Conservation (phyloP, 2,888 invertebrate genomes). For the Bellardia pandia region DNA sequence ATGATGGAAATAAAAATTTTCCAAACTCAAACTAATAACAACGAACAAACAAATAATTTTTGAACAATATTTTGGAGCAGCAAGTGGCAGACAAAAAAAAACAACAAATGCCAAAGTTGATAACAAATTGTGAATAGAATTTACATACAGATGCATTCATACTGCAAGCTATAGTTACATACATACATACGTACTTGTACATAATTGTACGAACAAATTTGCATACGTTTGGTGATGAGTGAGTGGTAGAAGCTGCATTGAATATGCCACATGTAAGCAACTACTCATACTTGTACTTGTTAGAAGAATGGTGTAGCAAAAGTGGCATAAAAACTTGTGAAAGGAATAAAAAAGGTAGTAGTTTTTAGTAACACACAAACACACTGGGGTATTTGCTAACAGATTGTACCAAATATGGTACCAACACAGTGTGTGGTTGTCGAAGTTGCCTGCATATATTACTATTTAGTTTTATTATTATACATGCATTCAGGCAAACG, state of each 20-base stretch:
- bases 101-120: constrained; percentile 36
- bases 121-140: constrained; percentile 59
- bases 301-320: constrained; percentile 39
- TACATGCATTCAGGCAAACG: constrained; percentile 45
- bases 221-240: constrained; percentile 29
- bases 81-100: background rate
- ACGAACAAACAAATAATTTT: constrained; percentile 44
- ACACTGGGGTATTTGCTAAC: constrained; percentile 62
- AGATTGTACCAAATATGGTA: constrained; percentile 65
- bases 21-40: constrained; percentile 32
- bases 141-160: constrained; percentile 38
- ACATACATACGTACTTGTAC: background rate
- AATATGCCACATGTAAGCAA: constrained; percentile 46
- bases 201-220: constrained; percentile 1
- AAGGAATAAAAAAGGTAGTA: constrained; percentile 26
- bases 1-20: constrained; percentile 12
- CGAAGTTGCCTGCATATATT: constrained; percentile 25
- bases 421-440: constrained; percentile 35
- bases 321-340: constrained; percentile 45
- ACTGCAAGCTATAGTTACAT: background rate
- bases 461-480: constrained; percentile 16
- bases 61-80: background rate
- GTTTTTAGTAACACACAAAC: constrained; percentile 25
- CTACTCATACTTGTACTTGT: constrained; percentile 31
- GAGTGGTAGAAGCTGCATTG: constrained; percentile 38